Conservation (phyloP, 2,797 vertebrate genomes). For the Anabacerthia variegaticeps region DNA sequence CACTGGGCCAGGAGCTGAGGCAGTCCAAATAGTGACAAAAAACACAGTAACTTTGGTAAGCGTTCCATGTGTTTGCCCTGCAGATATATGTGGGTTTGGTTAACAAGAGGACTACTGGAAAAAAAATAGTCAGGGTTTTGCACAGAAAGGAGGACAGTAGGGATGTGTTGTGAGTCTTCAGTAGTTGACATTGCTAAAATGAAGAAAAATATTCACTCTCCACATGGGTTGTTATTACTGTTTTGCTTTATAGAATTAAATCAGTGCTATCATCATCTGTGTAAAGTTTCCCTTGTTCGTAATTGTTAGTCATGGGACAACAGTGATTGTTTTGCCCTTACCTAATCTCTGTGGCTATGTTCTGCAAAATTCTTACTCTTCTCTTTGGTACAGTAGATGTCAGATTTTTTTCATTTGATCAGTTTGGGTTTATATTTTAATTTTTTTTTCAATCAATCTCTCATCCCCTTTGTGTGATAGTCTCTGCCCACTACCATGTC, state of each 20-base stretch:
- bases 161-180: not conserved
- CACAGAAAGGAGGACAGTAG: not conserved
- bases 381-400: not conserved
- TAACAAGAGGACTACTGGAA: not conserved
- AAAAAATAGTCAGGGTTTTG: not conserved
- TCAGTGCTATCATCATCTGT: not conserved
- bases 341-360: not conserved
- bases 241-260: not conserved
- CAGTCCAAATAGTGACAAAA: conserved; percentile 90
- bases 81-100: not conserved
- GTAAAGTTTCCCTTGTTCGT: not conserved
- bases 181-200: not conserved
- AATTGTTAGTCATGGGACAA: not conserved
- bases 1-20: conserved; percentile 88
- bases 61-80: not conserved
- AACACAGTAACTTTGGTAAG: conserved; percentile 88
- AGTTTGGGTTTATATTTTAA: not conserved
- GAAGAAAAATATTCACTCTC: not conserved
- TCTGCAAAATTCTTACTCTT: not conserved
- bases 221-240: not conserved
- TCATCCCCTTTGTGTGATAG: not conserved
- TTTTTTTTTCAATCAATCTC: not conserved
- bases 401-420: not conserved
- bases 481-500: not conserved
- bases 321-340: not conserved